These are phyloP conservation scores for Pocillopora meandrina DNA, from an alignment of 92 coral and sea anemone species.

Conservation along the genomic window DNA sequence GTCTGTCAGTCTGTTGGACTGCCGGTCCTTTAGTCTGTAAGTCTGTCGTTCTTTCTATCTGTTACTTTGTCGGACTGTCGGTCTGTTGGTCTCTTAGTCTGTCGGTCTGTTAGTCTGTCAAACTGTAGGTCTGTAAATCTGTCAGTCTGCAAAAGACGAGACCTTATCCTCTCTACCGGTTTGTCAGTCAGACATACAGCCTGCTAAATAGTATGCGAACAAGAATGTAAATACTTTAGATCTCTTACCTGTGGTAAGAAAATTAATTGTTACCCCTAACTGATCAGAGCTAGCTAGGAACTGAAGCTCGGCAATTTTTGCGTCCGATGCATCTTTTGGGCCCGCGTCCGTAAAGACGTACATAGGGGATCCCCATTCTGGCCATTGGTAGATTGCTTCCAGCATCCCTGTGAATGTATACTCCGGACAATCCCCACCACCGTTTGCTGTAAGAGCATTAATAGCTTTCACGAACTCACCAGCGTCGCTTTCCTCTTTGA, in stretches of 20 bases:
- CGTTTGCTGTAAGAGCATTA: slow-evolving; percentile 56
- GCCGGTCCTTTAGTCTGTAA: no score
- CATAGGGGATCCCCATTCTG: slow-evolving; percentile 85
- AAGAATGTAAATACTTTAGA: no score
- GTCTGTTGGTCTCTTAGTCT: no score
- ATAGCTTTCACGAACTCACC: slow-evolving; percentile 66
- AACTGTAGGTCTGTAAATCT: no score
- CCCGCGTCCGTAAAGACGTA: slow-evolving; percentile 93
- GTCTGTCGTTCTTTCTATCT: no score
- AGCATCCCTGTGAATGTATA: slow-evolving; percentile 72
- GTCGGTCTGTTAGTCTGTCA: no score
- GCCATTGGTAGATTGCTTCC: slow-evolving; percentile 68
- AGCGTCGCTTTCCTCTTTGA: slow-evolving; percentile 47
- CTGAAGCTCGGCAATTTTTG: slow-evolving; percentile 56
- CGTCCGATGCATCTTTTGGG: slow-evolving; percentile 77
- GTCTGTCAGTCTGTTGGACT: no score
- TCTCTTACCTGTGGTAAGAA: slow-evolving; percentile 74
- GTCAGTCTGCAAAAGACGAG: no score
- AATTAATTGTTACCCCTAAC: slow-evolving; percentile 70
- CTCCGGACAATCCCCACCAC: slow-evolving; percentile 92
- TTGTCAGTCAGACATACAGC: no score
- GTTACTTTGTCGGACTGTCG: no score
- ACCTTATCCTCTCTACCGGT: no score
- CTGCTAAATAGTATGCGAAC: no score
- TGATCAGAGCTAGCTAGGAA: slow-evolving; percentile 34